Evolutionary conservation across 2,797 vertebrate species (phyloP).

Genomic region (Cercopithecus diana): DNA sequence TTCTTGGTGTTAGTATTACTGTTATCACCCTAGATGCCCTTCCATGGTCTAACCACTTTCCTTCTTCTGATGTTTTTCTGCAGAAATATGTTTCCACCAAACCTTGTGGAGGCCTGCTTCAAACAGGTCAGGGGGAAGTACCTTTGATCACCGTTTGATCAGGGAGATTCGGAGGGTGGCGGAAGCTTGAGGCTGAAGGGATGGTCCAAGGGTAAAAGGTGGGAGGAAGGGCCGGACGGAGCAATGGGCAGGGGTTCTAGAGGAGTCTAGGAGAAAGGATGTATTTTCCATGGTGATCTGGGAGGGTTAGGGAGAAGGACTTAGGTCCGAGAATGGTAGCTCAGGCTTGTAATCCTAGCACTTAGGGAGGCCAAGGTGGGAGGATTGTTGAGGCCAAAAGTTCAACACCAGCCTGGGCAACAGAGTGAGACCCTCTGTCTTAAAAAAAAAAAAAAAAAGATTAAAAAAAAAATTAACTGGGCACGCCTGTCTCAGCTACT

Average conservation of each 20-base stretch:
- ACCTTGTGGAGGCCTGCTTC: slow-evolving; percentile 98
- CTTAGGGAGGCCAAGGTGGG: background rate
- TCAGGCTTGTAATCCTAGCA: background rate
- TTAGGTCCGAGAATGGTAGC: background rate
- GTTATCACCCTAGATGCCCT: background rate
- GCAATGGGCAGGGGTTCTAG: background rate
- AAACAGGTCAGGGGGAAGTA: slow-evolving; percentile 91
- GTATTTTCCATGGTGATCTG: background rate
- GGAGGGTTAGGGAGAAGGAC: background rate
- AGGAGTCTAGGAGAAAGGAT: background rate
- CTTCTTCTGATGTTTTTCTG: slow-evolving; percentile 71
- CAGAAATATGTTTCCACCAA: slow-evolving; percentile 99
- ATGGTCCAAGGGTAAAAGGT: background rate
- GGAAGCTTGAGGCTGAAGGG: background rate
- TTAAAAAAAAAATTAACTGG: background rate
- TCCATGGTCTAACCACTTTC: slow-evolving; percentile 29
- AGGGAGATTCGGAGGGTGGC: background rate
- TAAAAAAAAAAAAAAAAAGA: background rate
- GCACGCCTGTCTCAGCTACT: background rate
- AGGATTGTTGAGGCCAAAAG: background rate
- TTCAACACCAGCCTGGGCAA: background rate
- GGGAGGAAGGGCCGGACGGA: background rate
- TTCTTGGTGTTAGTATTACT: background rate
- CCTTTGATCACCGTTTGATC: background rate
- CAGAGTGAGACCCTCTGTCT: background rate